These are phyloP conservation scores for Cliona cf. orientalis DNA, from an alignment of 37 sponge, comb jelly and placozoan species.

Conservation along the genomic window DNA sequence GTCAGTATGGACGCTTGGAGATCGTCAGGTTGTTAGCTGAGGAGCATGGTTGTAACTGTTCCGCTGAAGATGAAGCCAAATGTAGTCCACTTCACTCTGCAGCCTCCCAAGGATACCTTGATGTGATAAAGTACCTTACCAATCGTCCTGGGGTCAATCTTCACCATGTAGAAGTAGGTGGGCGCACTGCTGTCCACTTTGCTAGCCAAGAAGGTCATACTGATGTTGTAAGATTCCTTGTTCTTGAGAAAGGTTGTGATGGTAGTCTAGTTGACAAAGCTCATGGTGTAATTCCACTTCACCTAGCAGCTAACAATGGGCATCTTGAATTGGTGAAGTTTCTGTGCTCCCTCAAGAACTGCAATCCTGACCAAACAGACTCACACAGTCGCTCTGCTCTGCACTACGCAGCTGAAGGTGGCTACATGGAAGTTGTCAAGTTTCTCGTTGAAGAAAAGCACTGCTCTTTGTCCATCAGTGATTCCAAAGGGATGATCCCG, in stretches of 20 bases:
- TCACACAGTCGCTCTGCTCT: conserved; percentile 38
- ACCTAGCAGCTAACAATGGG: conserved; percentile 54
- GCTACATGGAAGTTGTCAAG: conserved; percentile 25
- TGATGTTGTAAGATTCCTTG: conserved; percentile 13
- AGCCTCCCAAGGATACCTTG: conserved; percentile 48
- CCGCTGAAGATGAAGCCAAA: conserved; percentile 42
- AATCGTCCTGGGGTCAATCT: not conserved
- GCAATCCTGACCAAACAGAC: conserved; percentile 21
- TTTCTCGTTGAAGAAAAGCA: conserved; percentile 9
- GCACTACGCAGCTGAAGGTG: conserved; percentile 52
- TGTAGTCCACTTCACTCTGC: conserved; percentile 81
- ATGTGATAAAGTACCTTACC: conserved; percentile 52
- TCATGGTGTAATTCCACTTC: conserved; percentile 42
- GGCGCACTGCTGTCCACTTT: conserved; percentile 41
- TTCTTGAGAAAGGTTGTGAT: conserved; percentile 21
- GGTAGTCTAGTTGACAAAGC: not conserved
- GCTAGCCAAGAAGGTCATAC: conserved; percentile 28
- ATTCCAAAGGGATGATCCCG: conserved; percentile 1
- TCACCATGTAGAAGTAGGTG: not conserved
- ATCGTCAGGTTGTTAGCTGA: conserved; percentile 50
- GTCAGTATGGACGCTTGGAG: conserved; percentile 24
- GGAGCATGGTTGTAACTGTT: conserved; percentile 22
- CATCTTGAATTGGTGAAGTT: conserved; percentile 23
- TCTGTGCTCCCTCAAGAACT: conserved; percentile 9
- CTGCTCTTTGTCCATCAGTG: not conserved